Percentiles rank a stretch among this genome's conserved stretches.
Conservation (phyloP, 2,888 invertebrate genomes). For the Flexamia atlantica region DNA sequence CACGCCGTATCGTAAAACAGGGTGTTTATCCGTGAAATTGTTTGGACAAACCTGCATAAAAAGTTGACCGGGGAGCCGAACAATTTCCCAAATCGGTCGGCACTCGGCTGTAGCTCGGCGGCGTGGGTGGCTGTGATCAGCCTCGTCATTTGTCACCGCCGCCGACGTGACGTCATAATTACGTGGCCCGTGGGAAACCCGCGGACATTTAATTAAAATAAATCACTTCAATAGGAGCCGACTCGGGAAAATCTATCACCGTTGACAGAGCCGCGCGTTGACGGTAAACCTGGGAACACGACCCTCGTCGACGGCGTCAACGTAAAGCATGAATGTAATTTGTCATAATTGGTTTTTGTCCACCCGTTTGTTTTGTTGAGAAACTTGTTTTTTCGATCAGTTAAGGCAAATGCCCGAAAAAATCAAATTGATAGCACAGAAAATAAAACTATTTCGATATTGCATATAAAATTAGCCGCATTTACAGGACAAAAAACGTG, state of each 20-base stretch:
- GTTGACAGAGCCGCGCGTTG: neutral
- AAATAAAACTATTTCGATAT: no score
- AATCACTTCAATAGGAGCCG: conserved; percentile 52
- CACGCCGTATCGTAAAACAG: neutral
- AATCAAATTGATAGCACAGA: no score
- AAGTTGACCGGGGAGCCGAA: neutral
- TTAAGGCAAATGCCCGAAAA: no score
- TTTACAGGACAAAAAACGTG: no score
- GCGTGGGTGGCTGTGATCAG: conserved; percentile 16
- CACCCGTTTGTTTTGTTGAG: no score
- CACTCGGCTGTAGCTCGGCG: neutral
- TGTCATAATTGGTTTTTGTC: no score
- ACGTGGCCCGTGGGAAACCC: conserved; percentile 39
- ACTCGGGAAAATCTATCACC: neutral
- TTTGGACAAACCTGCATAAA: neutral
- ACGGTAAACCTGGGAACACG: neutral
- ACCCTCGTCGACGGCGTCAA: no score
- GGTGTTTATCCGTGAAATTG: neutral
- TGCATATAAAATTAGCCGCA: no score
- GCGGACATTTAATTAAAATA: conserved; percentile 57
- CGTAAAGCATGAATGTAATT: no score
- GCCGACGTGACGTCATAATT: conserved; percentile 54
- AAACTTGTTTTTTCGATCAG: no score
- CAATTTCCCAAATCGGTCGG: neutral
- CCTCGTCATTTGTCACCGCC: conserved; percentile 36